Conservation (phyloP, 2,888 invertebrate species). For the Tolmerus cingulatus region DNA sequence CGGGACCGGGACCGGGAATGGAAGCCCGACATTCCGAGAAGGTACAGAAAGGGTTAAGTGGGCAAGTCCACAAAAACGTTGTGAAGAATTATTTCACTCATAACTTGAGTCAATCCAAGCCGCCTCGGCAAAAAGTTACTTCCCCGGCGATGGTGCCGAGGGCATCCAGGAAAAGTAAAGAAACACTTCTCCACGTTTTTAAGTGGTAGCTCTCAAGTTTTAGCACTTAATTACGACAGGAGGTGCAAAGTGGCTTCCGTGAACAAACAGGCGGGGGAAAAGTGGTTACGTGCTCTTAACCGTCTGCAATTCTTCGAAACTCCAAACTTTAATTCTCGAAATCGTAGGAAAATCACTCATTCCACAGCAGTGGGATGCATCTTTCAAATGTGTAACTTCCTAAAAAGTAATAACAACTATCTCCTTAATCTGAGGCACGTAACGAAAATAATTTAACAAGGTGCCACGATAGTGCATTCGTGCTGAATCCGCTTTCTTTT, state of each 20-base stretch:
- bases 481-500: too few species aligned
- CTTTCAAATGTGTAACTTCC: too few species aligned
- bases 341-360: too few species aligned
- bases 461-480: too few species aligned
- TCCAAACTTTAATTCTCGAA: too few species aligned
- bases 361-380: too few species aligned
- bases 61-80: background rate
- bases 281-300: background rate
- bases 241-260: background rate
- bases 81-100: constrained; percentile 6
- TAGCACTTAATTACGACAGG: constrained; percentile 19
- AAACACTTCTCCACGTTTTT: background rate
- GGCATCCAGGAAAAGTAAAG: background rate
- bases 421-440: too few species aligned
- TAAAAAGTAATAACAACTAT: too few species aligned
- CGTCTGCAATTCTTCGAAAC: background rate
- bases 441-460: too few species aligned
- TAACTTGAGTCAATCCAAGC: background rate
- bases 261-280: background rate
- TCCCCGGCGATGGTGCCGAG: background rate
- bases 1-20: too few species aligned
- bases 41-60: background rate
- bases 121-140: background rate
- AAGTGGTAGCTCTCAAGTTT: background rate
- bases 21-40: background rate